phyloP scores from a whole-genome alignment of 2,888 invertebrate genomes.

The Campoplex capitator region DNA sequence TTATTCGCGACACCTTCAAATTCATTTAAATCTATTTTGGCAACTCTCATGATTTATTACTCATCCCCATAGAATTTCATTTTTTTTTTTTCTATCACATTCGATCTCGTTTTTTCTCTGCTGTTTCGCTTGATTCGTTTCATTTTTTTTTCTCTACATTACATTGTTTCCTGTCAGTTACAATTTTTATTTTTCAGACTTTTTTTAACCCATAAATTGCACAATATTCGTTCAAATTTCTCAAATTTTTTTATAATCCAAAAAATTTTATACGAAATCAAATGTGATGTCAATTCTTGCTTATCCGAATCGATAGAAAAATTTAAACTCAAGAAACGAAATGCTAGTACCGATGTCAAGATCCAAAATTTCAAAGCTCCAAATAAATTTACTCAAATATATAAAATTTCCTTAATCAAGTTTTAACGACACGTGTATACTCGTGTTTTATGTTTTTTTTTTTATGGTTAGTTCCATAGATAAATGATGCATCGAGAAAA shows the following conservation, averaged over 20 bases:
- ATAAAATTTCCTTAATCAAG: neutral
- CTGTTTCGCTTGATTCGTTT: neutral
- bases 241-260: no score
- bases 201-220: no score
- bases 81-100: neutral
- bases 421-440: neutral
- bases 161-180: neutral
- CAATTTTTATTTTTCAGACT: no score
- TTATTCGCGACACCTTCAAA: conserved; percentile 52
- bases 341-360: neutral
- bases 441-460: conserved; percentile 23
- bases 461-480: conserved; percentile 13
- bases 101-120: neutral
- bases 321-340: neutral
- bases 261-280: no score
- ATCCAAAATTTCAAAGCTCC: no score
- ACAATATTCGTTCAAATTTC: no score
- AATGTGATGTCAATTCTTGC: no score
- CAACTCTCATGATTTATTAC: conserved; percentile 34
- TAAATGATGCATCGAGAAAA: conserved; percentile 7
- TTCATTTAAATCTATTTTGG: conserved; percentile 62
- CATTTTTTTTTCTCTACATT: neutral
- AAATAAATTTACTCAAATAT: neutral
- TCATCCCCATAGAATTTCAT: neutral
- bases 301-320: no score